These are phyloP conservation scores for Pocillopora grandis DNA, from an alignment of 92 coral and sea anemone genomes.

Conservation along the genomic window DNA sequence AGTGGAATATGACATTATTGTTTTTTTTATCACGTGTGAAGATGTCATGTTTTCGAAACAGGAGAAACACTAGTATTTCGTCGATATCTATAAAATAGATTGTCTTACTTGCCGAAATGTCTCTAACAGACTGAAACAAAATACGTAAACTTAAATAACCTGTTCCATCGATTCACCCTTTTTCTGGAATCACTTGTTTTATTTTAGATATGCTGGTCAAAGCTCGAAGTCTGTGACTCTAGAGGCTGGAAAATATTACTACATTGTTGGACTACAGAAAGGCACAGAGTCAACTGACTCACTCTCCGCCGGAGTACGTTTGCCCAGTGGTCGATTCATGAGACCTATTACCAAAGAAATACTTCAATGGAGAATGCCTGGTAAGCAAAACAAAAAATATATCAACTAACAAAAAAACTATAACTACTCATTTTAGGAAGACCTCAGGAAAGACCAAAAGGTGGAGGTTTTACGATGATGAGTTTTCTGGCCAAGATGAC, in stretches of 20 bases:
- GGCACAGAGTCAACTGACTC: conserved; percentile 94
- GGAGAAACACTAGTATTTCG: too few species aligned
- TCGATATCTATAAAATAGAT: too few species aligned
- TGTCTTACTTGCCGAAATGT: too few species aligned
- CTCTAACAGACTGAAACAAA: too few species aligned
- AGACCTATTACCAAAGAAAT: conserved; percentile 96
- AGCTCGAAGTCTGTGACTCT: conserved; percentile 73
- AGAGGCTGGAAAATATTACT: conserved; percentile 97
- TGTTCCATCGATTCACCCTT: neutral
- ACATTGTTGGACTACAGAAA: conserved; percentile 93
- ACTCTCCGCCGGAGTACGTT: conserved; percentile 89
- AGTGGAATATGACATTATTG: too few species aligned
- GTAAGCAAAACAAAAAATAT: conserved; percentile 30
- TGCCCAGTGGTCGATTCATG: conserved; percentile 99
- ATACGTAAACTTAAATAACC: too few species aligned
- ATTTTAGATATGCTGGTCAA: conserved; percentile 84
- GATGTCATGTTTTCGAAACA: too few species aligned
- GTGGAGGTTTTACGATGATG: too few species aligned
- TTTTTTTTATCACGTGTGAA: too few species aligned
- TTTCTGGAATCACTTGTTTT: neutral
- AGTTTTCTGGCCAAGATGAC: too few species aligned
- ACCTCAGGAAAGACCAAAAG: too few species aligned
- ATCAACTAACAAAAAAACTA: neutral
- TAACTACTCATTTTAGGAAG: neutral
- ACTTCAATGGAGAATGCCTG: conserved; percentile 96